Evolutionary conservation across 2,797 vertebrate genomes (phyloP), one percentile per base, ranked within the genome.

Genomic region (Amphiprion clarkii): DNA sequence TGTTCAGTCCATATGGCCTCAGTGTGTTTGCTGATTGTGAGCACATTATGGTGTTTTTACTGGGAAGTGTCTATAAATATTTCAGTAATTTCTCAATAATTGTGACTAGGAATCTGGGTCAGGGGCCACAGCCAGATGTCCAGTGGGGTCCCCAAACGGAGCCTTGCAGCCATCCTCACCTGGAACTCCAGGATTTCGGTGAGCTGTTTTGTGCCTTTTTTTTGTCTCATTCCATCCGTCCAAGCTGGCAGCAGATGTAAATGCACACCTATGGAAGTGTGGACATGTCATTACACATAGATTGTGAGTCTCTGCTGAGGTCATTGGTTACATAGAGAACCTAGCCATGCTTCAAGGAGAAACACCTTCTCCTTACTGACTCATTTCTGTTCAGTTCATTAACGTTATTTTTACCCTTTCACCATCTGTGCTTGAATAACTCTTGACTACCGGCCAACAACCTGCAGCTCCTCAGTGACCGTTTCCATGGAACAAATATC

Each of bases 91-190:
- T 67, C 51, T 73, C 39, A 11, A 40, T 54, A n/a, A 13, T 74
- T 77, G 65, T 79, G 65, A 54, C 57, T 54, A 94, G 93, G 87
- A 76, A 21, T 74, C 61, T 9, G 78, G 78, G 51, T 70, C 88
- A 53, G 85, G 82, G 33, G 61, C 63, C 36, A 21, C 76, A 42
- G 49, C 70, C 49, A 64, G 65, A 68, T 9, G 71, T 77, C 70
- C 61, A 53, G 61, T 77, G 3, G 54, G 14, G 11, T 68, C 29
- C 7, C 39, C 67, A n/a, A 73, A 16, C 36, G 82, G 29, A 73
- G 75, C 79, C 75, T 62, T 72, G 19, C 74, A 65, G 54, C 77
- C 85, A 9, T 76, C 83, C 29, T 79, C 63, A 40, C 74, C 80
- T 49, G 21, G 29, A 42, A 14, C 64, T 80, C 64, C 64, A 27